Conservation (phyloP, 2,888 invertebrate species). For the Calliphora vomitoria region DNA sequence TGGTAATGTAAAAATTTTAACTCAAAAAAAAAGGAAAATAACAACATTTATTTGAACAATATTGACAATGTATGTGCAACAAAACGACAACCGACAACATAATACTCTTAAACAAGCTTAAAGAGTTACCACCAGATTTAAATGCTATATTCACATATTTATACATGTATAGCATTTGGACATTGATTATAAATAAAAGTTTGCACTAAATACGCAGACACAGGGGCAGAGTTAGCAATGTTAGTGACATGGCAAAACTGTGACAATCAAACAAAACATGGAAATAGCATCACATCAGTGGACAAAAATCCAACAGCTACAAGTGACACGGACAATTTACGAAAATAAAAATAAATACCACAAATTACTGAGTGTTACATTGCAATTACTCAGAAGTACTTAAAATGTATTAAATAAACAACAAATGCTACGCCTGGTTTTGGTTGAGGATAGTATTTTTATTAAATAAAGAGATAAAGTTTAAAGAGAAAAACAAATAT, state of each 20-base stretch:
- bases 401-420: conserved; percentile 54
- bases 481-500: too few relatives aligned
- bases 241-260: neutral
- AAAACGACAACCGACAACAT: conserved; percentile 57
- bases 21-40: neutral
- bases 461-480: neutral
- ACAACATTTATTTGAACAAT: conserved; percentile 53
- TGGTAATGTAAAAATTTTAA: neutral
- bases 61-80: conserved; percentile 66
- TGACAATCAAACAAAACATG: conserved; percentile 13
- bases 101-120: conserved; percentile 67
- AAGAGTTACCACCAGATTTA: conserved; percentile 65
- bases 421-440: neutral
- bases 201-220: neutral
- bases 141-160: conserved; percentile 31
- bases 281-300: neutral
- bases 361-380: conserved; percentile 63
- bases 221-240: neutral
- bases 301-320: neutral
- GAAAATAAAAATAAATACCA: conserved; percentile 37
- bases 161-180: neutral
- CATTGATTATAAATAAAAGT: neutral
- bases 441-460: neutral
- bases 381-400: conserved; percentile 62
- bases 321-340: neutral